A percentile compares a stretch with the other conserved stretches of the same genome.
phyloP scores from a whole-genome alignment of 2,113 vertebrate genomes.

The Amphiprion percula region DNA sequence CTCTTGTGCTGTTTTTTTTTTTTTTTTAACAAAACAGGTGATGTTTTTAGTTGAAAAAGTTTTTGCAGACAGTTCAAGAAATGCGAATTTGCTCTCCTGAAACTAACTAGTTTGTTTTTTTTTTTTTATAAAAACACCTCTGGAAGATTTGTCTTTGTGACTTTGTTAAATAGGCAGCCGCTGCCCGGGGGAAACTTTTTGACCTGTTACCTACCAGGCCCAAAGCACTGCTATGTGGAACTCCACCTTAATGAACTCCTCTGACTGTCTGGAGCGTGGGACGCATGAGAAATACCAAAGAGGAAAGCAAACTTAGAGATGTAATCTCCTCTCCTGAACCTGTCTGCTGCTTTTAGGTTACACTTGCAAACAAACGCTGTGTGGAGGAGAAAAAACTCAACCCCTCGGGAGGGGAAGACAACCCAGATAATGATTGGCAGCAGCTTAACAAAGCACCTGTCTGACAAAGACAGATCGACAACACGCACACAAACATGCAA shows the following conservation, averaged over 20 bases:
- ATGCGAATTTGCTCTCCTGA: not conserved
- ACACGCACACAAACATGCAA: constrained; percentile 59
- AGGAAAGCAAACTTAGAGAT: constrained; percentile 53
- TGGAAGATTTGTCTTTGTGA: constrained; percentile 9
- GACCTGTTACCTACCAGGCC: constrained; percentile 58
- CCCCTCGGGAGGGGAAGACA: constrained; percentile 54
- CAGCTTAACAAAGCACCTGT: constrained; percentile 77
- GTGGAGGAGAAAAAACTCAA: constrained; percentile 27
- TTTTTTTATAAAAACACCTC: not conserved
- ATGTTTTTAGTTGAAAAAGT: not conserved
- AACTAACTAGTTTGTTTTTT: not conserved
- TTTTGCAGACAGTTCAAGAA: not conserved
- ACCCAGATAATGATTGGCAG: constrained; percentile 84
- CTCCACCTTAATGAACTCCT: constrained; percentile 54
- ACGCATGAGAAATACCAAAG: constrained; percentile 58
- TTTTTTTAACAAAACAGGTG: too few relatives aligned
- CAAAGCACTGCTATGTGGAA: constrained; percentile 35
- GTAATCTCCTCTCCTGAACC: constrained; percentile 65
- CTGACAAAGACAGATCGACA: constrained; percentile 50
- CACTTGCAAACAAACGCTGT: constrained; percentile 55
- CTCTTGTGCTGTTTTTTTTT: too few relatives aligned
- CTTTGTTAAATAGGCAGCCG: constrained; percentile 33
- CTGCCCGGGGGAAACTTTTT: constrained; percentile 48
- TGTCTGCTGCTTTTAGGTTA: constrained; percentile 55
- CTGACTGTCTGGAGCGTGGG: constrained; percentile 54